Percentiles rank a stretch among this genome's conserved stretches.
Evolutionary conservation across 2,888 invertebrate species (phyloP).

Genomic region (Ennomos erosarius): DNA sequence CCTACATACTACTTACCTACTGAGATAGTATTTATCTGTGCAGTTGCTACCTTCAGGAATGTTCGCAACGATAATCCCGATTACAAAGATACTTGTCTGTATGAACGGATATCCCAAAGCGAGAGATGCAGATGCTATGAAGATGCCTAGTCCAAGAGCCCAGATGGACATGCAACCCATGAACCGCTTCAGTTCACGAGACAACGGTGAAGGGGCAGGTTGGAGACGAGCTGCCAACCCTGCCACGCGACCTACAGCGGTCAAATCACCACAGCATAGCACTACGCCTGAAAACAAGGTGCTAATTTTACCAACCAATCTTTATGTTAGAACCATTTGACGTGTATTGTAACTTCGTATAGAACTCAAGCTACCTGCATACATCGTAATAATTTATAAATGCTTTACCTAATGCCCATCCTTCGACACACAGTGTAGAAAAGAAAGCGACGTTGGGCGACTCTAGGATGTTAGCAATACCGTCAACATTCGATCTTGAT

Average conservation of each 20-base stretch:
- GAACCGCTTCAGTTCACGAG: constrained; percentile 98
- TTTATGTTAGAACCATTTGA: no score
- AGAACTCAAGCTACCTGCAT: no score
- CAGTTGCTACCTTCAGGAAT: constrained; percentile 94
- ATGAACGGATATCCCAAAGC: constrained; percentile 98
- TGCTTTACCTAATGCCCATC: constrained; percentile 90
- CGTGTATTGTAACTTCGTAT: no score
- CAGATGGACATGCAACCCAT: constrained; percentile 98
- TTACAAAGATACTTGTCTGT: constrained; percentile 98
- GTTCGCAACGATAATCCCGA: constrained; percentile 98
- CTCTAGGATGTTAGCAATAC: constrained; percentile 95
- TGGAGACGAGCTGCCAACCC: constrained; percentile 96
- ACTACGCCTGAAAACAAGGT: constrained; percentile 85
- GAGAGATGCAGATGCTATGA: constrained; percentile 97
- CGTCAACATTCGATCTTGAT: constrained; percentile 93
- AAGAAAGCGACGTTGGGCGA: constrained; percentile 97
- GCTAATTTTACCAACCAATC: neutral
- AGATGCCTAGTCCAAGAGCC: constrained; percentile 94
- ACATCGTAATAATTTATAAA: no score
- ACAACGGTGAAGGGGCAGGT: constrained; percentile 97
- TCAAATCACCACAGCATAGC: constrained; percentile 93
- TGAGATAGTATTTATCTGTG: no score
- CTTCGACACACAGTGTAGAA: constrained; percentile 97
- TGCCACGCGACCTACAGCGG: constrained; percentile 95
- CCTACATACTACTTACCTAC: no score